Base-by-base conservation (phyloP, 1,140 invertebrate genomes). In the Penaeus chinensis region DNA sequence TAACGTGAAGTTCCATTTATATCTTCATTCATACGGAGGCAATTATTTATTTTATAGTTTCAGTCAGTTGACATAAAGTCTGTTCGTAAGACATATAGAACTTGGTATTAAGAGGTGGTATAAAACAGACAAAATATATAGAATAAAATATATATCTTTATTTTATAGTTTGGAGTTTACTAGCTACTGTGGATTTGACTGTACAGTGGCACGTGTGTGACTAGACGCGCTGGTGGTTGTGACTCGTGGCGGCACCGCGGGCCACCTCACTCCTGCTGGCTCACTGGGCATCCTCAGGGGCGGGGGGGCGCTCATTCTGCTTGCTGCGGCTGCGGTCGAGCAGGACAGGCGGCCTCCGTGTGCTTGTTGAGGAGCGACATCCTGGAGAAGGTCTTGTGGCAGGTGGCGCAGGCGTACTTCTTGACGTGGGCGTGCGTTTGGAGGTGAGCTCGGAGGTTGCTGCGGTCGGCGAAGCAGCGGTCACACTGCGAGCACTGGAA, bases 381-480 rank as follows among this genome's bases (percentile, higher is more conserved):
- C 62, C 98, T 94, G n/a, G 97, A 98, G 93, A 99, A 99, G 5
- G 98, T 99, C 92, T 99, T 99, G 87, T 95, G 96, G 93, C 98
- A 99, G 1, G 94, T 94, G 22, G 94, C 94, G 92, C 98, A 99
- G 63, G 96, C 97, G 93, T 99, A 99, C 92, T 99, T 99, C 93
- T 99, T 99, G 13, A 99, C 96, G 91, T 99, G 97, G 3, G 97
- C 98, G 92, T 99, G 98, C 0, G 98, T 99, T 93, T 99, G 98
- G 3, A 99, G 94, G 93, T 99, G 98, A 0, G 98, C 98, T 20
- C 97, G 93, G 22, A 99, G 93, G 92, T 99, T 99, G 18, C 96
- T 98, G 90, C 97, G 96, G 93, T 99, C 98, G 0, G 98, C 97
- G 91, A 99, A 99, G 0, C 97, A 96, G 92, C 98, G 98, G 89